A percentile compares a stretch with the other conserved stretches of the same genome.
These are phyloP conservation scores for Rousettus leschenaultii DNA, from an alignment of 2,113 vertebrate genomes.

Conservation along the genomic window DNA sequence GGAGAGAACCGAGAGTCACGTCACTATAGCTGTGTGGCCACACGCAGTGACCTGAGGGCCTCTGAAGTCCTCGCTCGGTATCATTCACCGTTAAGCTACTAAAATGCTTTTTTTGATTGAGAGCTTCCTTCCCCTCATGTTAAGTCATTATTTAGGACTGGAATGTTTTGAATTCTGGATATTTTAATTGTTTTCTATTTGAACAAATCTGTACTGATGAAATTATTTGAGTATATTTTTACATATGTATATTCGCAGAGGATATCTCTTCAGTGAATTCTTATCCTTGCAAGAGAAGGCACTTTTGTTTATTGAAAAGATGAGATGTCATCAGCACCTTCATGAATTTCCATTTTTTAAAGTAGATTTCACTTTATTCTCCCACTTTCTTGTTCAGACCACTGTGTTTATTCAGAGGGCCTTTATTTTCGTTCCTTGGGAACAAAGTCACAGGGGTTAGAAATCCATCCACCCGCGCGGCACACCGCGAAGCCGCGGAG, in stretches of 20 bases:
- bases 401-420: background rate
- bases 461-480: background rate
- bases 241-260: background rate
- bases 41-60: accelerated
- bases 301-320: background rate
- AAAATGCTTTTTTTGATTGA: background rate
- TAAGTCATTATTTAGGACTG: background rate
- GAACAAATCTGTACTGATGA: background rate
- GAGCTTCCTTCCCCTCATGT: background rate
- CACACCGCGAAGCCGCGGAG: background rate
- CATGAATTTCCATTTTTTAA: background rate
- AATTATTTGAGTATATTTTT: background rate
- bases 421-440: background rate
- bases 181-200: background rate
- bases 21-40: background rate
- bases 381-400: background rate
- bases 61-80: background rate
- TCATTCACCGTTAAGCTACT: background rate
- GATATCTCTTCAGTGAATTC: background rate
- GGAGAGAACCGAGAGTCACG: background rate
- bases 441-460: background rate
- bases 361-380: background rate
- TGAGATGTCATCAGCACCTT: background rate
- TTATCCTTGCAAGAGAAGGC: background rate
- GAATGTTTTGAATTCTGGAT: background rate